Evolutionary conservation across 2,113 vertebrate genomes (phyloP).

Genomic region (Channa maculata): DNA sequence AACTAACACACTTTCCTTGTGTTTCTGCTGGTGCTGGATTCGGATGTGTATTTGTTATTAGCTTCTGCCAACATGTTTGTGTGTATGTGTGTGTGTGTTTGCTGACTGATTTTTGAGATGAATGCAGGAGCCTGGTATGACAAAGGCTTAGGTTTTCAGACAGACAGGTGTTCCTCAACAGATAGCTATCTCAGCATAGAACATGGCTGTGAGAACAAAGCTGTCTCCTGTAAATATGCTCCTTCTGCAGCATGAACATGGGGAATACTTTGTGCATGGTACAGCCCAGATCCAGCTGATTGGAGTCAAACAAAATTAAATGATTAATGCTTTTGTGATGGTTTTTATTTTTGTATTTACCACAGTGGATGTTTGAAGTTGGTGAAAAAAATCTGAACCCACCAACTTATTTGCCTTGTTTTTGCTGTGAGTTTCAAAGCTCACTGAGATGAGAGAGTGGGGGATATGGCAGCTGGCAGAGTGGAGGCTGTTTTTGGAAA

Average conservation of each 20-base stretch:
- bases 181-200: conserved; percentile 65
- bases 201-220: conserved; percentile 68
- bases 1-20: conserved; percentile 51
- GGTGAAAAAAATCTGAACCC: conserved; percentile 26
- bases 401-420: conserved; percentile 61
- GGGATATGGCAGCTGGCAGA: conserved; percentile 63
- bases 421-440: conserved; percentile 57
- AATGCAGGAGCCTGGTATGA: conserved; percentile 53
- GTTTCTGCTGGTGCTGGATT: conserved; percentile 47
- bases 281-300: conserved; percentile 59
- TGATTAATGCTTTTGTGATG: conserved; percentile 55
- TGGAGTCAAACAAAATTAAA: conserved; percentile 58
- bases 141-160: conserved; percentile 64
- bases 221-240: conserved; percentile 60
- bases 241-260: conserved; percentile 43
- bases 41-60: conserved; percentile 49
- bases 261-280: conserved; percentile 53
- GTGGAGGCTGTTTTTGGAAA: conserved; percentile 63
- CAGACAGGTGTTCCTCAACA: conserved; percentile 74
- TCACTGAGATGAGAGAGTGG: conserved; percentile 49
- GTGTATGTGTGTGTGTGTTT: conserved; percentile 33
- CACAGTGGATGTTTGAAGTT: conserved; percentile 50
- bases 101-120: conserved; percentile 50
- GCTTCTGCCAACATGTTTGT: conserved; percentile 24
- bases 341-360: not conserved